phyloP scores from a whole-genome alignment of 2,888 invertebrate genomes.

The Digitonthophagus gazella region DNA sequence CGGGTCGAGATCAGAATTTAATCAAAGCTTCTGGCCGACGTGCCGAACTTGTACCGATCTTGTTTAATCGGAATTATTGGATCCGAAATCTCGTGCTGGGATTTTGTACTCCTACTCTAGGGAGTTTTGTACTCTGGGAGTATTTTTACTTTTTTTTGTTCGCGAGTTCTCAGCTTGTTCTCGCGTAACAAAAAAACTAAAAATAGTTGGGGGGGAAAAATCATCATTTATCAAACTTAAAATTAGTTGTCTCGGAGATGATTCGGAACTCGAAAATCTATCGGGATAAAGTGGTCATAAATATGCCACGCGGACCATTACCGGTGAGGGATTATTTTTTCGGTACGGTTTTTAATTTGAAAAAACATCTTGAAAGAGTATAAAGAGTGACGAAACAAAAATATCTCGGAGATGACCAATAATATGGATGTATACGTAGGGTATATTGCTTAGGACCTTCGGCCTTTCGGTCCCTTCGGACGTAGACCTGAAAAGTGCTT shows the following conservation, averaged over 20 bases:
- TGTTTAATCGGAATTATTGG: constrained; percentile 14
- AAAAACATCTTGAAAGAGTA: not conserved
- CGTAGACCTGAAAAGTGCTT: constrained; percentile 13
- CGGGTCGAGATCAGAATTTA: constrained; percentile 11
- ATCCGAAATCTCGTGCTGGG: not conserved
- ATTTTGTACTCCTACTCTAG: no score
- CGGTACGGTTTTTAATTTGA: not conserved
- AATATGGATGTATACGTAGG: not conserved
- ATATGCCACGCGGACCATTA: not conserved
- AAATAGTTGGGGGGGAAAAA: not conserved
- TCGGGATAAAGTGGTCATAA: not conserved
- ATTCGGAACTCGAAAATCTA: not conserved
- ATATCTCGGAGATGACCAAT: not conserved
- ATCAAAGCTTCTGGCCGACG: constrained; percentile 10
- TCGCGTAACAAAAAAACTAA: no score
- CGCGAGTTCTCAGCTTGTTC: no score
- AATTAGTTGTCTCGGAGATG: not conserved
- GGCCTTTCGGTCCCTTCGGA: not conserved
- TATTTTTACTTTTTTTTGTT: not conserved
- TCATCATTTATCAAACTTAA: not conserved
- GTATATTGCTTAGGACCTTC: not conserved
- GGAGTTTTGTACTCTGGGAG: not conserved
- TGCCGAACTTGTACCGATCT: constrained; percentile 6
- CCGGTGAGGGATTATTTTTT: not conserved
- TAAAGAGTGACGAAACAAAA: not conserved